phyloP scores from a whole-genome alignment of 2,113 vertebrate species.

The Odocoileus virginianus region DNA sequence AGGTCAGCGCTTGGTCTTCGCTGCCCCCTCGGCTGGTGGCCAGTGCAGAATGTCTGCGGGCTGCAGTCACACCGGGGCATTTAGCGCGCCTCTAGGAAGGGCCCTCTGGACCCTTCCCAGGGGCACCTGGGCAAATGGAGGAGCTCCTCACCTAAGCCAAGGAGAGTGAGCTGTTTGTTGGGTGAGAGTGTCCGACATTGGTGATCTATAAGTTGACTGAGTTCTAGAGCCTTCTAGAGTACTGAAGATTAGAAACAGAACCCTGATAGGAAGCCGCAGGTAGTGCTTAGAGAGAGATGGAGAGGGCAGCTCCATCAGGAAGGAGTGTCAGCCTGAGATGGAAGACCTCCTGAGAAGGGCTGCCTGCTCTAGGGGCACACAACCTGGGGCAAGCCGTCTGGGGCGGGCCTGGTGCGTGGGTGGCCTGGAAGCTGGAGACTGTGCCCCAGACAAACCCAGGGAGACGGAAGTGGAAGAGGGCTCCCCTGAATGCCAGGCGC shows the following conservation, averaged over 20 bases:
- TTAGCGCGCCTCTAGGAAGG: neutral
- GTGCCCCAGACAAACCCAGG: neutral
- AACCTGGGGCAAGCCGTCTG: neutral
- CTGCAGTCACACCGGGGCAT: neutral
- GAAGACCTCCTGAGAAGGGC: neutral
- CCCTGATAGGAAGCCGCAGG: neutral
- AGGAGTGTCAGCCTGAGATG: neutral
- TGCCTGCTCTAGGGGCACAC: neutral
- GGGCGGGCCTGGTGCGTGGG: neutral
- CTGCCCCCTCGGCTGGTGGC: neutral
- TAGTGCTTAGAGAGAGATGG: neutral
- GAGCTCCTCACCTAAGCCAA: neutral
- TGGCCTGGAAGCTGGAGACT: neutral
- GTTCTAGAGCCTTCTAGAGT: neutral
- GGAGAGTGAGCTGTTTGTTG: neutral
- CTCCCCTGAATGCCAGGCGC: rapidly evolving
- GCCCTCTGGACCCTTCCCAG: neutral
- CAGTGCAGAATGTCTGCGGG: rapidly evolving
- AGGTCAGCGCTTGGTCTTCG: neutral
- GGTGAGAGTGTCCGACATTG: neutral
- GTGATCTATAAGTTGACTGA: too few relatives aligned
- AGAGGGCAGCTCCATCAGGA: neutral
- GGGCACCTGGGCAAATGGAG: neutral
- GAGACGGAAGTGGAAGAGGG: neutral
- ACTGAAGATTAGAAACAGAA: neutral